Conservation (phyloP, 1,140 invertebrate species). For the Tetragonula clypearis region DNA sequence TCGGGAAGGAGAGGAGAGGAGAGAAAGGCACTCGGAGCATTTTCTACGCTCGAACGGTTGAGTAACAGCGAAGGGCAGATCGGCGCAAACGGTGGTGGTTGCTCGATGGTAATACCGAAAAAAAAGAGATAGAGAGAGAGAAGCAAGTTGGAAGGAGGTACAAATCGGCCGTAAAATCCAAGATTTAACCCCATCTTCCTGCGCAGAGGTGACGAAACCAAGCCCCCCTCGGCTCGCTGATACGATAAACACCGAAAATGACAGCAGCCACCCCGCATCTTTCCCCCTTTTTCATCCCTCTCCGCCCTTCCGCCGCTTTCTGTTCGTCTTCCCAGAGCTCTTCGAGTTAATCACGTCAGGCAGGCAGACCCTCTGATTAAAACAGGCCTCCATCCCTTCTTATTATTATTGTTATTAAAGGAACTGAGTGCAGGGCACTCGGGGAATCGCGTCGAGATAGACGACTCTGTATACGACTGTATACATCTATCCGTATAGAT, state of each 20-base stretch:
- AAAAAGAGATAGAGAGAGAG: background rate
- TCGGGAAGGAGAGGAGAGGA: background rate
- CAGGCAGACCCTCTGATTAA: slow-evolving; percentile 71
- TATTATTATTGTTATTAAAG: slow-evolving; percentile 72
- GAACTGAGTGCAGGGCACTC: slow-evolving; percentile 58
- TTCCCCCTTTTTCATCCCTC: background rate
- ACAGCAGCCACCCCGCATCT: slow-evolving; percentile 53
- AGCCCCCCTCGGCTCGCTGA: slow-evolving; percentile 52
- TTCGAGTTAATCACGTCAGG: slow-evolving; percentile 73
- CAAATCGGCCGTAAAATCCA: slow-evolving; percentile 60
- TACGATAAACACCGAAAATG: slow-evolving; percentile 74
- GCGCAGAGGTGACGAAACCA: slow-evolving; percentile 47
- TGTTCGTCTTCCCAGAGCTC: slow-evolving; percentile 36
- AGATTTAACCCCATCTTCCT: slow-evolving; percentile 55
- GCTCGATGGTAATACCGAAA: too few relatives aligned
- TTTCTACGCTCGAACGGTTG: slow-evolving; percentile 48
- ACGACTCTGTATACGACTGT: slow-evolving; percentile 17
- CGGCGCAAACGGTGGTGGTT: background rate
- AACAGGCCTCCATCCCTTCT: slow-evolving; percentile 67
- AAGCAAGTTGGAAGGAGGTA: slow-evolving; percentile 3
- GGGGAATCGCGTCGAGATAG: slow-evolving; percentile 46
- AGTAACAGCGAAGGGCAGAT: slow-evolving; percentile 44
- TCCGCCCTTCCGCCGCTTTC: background rate
- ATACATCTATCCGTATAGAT: background rate
- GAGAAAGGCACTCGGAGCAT: slow-evolving; percentile 6